phyloP scores from a whole-genome alignment of 2,888 invertebrate genomes.

The Callyntrura guangdongensis region DNA sequence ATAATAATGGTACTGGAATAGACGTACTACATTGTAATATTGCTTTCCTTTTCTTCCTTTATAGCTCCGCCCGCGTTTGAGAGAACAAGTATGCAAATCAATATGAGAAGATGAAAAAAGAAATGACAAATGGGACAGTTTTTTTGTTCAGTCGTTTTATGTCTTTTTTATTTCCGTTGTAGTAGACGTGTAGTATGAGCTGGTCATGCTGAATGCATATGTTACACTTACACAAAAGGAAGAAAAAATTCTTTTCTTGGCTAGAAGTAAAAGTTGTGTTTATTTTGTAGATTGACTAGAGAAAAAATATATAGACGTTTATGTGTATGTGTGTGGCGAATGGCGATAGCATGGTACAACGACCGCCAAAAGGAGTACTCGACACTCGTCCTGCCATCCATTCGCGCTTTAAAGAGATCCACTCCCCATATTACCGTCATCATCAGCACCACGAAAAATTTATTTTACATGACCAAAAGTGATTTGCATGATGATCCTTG shows the following conservation, averaged over 20 bases:
- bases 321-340: neutral
- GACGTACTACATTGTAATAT: neutral
- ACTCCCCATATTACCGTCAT: conserved; percentile 23
- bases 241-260: no score
- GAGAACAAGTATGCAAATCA: conserved; percentile 39
- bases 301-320: neutral
- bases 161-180: conserved; percentile 13
- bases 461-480: conserved; percentile 25
- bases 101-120: conserved; percentile 31
- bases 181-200: neutral
- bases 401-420: neutral
- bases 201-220: neutral
- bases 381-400: neutral
- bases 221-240: no score
- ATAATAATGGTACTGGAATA: neutral
- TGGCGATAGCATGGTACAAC: neutral
- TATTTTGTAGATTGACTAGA: conserved; percentile 18
- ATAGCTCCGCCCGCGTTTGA: neutral
- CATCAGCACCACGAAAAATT: conserved; percentile 13
- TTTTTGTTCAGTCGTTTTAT: conserved; percentile 6
- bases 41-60: neutral
- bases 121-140: conserved; percentile 59
- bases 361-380: no score
- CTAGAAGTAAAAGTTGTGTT: neutral
- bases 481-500: conserved; percentile 35